phyloP scores from a whole-genome alignment of 2,113 vertebrate genomes.

The Saccopteryx leptura region DNA sequence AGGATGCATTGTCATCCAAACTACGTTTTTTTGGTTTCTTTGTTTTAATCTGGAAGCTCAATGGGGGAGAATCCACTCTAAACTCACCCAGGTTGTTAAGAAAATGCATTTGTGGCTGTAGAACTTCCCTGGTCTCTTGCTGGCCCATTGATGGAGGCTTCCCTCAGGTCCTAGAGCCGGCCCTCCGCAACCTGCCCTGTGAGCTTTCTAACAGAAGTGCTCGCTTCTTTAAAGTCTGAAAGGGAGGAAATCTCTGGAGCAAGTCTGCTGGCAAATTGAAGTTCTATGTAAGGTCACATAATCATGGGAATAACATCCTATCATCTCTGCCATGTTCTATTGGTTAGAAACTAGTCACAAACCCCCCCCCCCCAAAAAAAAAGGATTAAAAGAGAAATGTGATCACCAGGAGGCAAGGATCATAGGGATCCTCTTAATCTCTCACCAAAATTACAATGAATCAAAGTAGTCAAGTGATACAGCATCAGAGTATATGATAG shows the following conservation, averaged over 20 bases:
- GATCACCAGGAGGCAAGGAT: neutral
- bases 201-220: neutral
- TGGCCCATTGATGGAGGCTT: neutral
- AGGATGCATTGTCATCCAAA: neutral
- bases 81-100: neutral
- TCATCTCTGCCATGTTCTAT: neutral
- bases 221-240: neutral
- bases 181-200: neutral
- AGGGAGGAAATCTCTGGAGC: neutral
- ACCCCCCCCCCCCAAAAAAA: neutral
- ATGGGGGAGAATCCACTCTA: neutral
- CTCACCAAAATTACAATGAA: neutral
- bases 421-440: neutral
- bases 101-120: neutral
- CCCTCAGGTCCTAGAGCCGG: neutral
- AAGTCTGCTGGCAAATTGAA: neutral
- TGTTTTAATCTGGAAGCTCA: neutral
- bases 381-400: neutral
- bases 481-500: neutral
- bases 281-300: neutral
- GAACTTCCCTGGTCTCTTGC: neutral
- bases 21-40: neutral
- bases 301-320: neutral
- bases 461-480: neutral
- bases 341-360: neutral